Evolutionary conservation across 1,140 invertebrate species (phyloP).

Genomic region (Tetranychus urticae): DNA sequence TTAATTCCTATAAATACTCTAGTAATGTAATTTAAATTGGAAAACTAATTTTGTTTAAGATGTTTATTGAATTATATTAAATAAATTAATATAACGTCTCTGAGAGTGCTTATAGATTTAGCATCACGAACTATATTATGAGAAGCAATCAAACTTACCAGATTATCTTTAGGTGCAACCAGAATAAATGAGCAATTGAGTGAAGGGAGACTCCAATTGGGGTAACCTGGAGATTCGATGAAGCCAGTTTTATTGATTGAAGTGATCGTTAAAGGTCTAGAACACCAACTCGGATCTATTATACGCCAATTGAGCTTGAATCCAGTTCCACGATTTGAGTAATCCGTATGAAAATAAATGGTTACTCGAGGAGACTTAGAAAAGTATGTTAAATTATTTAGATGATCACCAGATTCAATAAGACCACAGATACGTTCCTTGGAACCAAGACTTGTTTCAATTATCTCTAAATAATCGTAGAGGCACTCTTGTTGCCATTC

Average conservation of each 20-base stretch:
- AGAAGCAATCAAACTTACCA: slow-evolving; percentile 18
- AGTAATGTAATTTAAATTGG: too few relatives aligned
- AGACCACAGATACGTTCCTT: neutral
- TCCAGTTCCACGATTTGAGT: slow-evolving; percentile 34
- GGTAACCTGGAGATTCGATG: slow-evolving; percentile 38
- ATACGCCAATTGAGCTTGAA: slow-evolving; percentile 38
- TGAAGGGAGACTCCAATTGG: slow-evolving; percentile 33
- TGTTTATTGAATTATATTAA: too few relatives aligned
- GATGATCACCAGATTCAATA: neutral
- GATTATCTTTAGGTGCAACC: slow-evolving; percentile 31
- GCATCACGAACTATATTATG: too few relatives aligned
- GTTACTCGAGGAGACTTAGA: slow-evolving; percentile 31
- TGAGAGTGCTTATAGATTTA: too few relatives aligned
- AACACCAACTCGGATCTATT: slow-evolving; percentile 36
- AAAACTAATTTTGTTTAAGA: too few relatives aligned
- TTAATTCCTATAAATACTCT: too few relatives aligned
- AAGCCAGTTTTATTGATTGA: neutral
- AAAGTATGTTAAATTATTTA: slow-evolving; percentile 22
- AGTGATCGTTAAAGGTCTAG: slow-evolving; percentile 1
- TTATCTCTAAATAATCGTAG: slow-evolving; percentile 41
- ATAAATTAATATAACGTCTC: too few relatives aligned
- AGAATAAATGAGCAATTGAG: slow-evolving; percentile 40
- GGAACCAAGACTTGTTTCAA: slow-evolving; percentile 14
- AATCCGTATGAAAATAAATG: slow-evolving; percentile 41
- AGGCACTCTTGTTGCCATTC: slow-evolving; percentile 46